Evolutionary conservation across 2,888 invertebrate species (phyloP), one percentile per base, ranked within the genome.

Genomic region (Hydrotaea cyrtoneurina): DNA sequence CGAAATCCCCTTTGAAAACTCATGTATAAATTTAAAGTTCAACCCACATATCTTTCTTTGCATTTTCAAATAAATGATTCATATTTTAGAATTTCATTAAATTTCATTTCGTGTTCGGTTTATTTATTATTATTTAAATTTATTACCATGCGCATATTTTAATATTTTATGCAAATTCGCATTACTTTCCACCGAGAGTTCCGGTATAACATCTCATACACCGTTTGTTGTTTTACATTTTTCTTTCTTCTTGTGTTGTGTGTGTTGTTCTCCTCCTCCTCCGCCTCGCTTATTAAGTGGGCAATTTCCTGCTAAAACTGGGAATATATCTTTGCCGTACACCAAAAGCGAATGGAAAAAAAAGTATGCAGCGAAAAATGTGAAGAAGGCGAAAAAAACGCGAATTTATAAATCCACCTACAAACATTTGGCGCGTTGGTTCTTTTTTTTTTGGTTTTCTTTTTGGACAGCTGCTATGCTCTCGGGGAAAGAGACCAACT

Each of bases 231-330:
- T 43, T 19, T 31, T n/a, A n/a, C n/a, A n/a, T 31, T n/a, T 43
- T 39, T 64, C 39, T 4, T 17, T 43, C 2, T 31, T 31, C 31
- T 4, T 31, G 19, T 4, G 13, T 43, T 23, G 39, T 69, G 23
- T 11, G 4, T 19, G 10, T 13, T 59, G 0, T 10, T 19, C 43
- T 66, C 17, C 39, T 59, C 4, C 15, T 76, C 75, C 73, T 39
- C 39, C 13, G 2, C 73, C 80, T 78, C 76, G 73, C 79, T 80
- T 85, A 79, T 82, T 80, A 82, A 85, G 82, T 85, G 85, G 73
- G 79, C 85, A 82, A 85, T 85, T 85, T 85, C 85, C 85, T 85
- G 82, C 77, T 74, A 74, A 82, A 74, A 76, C 72, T 74, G 15
- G 43, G 69, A 23, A 71, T 79, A 66, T 79, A 39, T 19, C 39